Evolutionary conservation across 1,140 invertebrate species (phyloP), one percentile per base, ranked within the genome.

Genomic region (Glomeris maerens): DNA sequence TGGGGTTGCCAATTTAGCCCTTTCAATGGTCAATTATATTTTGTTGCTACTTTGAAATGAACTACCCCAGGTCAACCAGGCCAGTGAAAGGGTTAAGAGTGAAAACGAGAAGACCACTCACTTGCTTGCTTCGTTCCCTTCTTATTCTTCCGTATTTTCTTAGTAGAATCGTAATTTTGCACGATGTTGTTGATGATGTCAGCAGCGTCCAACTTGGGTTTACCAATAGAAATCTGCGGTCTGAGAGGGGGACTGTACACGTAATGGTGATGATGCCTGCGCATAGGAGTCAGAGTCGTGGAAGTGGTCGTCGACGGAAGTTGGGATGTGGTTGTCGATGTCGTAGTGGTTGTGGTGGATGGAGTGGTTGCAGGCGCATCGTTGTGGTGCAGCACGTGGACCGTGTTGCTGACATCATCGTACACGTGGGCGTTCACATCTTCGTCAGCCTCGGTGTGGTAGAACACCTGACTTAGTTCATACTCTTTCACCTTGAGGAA

Each of bases 391-490:
- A 70, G 10, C 7, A 44, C 23, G 10, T 44, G 7, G 10, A 47
- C 25, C 3, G 27, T 14, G 31, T 49, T 49, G 10, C 22, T 2
- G 48, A 47, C 29, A 10, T 26, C 21, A 22, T 47, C 39, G 17
- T 21, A 20, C 17, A 21, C 27, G 27, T 50, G 21, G 20, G 20
- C 47, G 17, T 23, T 47, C 36, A 17, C 14, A 48, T 13, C n/a
- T 13, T 36, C 14, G 3, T 84, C 80, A 63, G 84, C 81, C 64
- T 84, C 80, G 50, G 70, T 66, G 57, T 80, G 78, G 67, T 86
- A 81, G 65, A 87, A 87, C 51, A 83, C 81, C 70, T 87, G 81
- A 55, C 80, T 83, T 55, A 88, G 67, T 65, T 85, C 83, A 69
- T 88, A 89, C 69, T 87, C 84, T 60, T 80, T 81, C 48, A 85